phyloP scores from a whole-genome alignment of 2,113 vertebrate genomes.

The Sus scrofa region T2T-Sscrofa CM000829.6:28966001-28966500 shows the following conservation, averaged over 20 bases:
- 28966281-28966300: conserved; percentile 92
- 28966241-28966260: conserved; percentile 84
- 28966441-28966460: neutral
- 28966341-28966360: neutral
- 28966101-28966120: conserved; percentile 79
- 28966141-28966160: neutral
- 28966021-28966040: neutral
- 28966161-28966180: conserved; percentile 61
- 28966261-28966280: conserved; percentile 81
- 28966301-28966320: conserved; percentile 87
- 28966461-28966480: neutral
- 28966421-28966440: neutral
- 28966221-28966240: conserved; percentile 81
- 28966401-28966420: neutral
- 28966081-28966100: neutral
- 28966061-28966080: neutral
- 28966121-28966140: neutral
- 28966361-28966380: neutral
- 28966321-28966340: neutral
- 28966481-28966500: neutral
- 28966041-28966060: neutral
- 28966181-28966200: conserved; percentile 80
- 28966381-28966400: neutral
- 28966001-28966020: neutral
- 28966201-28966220: conserved; percentile 75